Percentiles rank a stretch among this genome's conserved stretches.
Evolutionary conservation across 2,797 vertebrate genomes (phyloP).

Genomic region (Pantherophis vulpinus): DNA sequence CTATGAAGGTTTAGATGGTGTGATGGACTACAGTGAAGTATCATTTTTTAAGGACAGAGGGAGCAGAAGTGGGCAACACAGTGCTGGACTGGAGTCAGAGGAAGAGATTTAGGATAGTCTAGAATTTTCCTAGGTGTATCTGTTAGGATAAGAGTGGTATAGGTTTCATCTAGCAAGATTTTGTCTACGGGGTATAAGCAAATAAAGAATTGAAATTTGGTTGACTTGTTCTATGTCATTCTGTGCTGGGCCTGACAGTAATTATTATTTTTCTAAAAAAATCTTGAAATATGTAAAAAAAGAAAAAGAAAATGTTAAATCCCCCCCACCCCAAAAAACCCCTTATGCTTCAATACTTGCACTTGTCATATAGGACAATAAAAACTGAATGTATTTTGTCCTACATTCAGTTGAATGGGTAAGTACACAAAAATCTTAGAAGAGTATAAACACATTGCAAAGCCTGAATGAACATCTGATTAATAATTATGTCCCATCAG

Average conservation of each 20-base stretch:
- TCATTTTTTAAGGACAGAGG: not conserved
- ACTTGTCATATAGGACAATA: not conserved
- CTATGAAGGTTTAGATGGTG: not conserved
- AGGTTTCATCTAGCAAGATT: not conserved
- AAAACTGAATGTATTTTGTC: not conserved
- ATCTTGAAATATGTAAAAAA: not conserved
- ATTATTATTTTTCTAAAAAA: not conserved
- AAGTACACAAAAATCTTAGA: not conserved
- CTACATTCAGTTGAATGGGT: not conserved
- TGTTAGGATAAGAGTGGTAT: not conserved
- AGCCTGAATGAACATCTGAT: not conserved
- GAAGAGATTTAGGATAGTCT: not conserved
- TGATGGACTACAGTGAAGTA: not conserved
- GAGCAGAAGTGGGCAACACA: not conserved
- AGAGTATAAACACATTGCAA: not conserved
- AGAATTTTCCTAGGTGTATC: not conserved
- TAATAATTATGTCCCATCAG: not conserved
- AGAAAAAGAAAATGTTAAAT: not conserved
- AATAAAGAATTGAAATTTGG: not conserved
- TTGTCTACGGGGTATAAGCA: not conserved
- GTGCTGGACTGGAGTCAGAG: not conserved
- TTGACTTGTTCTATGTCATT: not conserved
- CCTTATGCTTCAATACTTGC: not conserved
- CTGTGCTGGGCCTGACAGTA: not conserved
- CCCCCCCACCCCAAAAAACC: fast-evolving